Conservation (phyloP, 2,797 vertebrate species). For the Leptoclinus maculatus region DNA sequence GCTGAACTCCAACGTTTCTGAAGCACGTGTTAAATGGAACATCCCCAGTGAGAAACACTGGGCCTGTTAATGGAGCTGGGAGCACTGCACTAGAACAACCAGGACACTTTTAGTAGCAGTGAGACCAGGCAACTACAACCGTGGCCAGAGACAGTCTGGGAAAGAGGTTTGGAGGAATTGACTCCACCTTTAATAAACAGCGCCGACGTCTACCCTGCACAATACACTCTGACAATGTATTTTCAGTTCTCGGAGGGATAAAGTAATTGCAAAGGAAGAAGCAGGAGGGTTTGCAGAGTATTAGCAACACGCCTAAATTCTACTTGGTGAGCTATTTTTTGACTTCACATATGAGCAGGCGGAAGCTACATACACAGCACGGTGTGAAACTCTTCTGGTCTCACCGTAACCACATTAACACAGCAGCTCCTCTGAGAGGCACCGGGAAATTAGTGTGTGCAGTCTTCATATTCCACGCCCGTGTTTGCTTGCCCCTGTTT, state of each 20-base stretch:
- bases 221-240: slow-evolving; percentile 45
- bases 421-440: slow-evolving; percentile 45
- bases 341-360: slow-evolving; percentile 45
- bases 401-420: slow-evolving; percentile 47
- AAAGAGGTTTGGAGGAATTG: slow-evolving; percentile 35
- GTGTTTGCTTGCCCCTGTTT: slow-evolving; percentile 54
- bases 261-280: slow-evolving; percentile 66
- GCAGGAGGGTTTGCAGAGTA: slow-evolving; percentile 38
- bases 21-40: slow-evolving; percentile 55
- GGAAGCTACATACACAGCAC: slow-evolving; percentile 30
- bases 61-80: slow-evolving; percentile 63
- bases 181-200: slow-evolving; percentile 66
- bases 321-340: slow-evolving; percentile 55
- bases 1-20: slow-evolving; percentile 47
- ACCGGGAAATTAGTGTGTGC: slow-evolving; percentile 56
- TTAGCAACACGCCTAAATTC: slow-evolving; percentile 51
- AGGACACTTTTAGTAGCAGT: slow-evolving; percentile 41
- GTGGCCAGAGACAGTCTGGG: slow-evolving; percentile 28
- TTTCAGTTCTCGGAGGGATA: slow-evolving; percentile 57
- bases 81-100: slow-evolving; percentile 58
- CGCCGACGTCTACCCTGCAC: slow-evolving; percentile 38
- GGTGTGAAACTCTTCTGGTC: slow-evolving; percentile 33
- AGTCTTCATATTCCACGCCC: slow-evolving; percentile 38
- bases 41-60: slow-evolving; percentile 32
- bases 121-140: slow-evolving; percentile 27